Conservation (phyloP, 1,140 invertebrate genomes). For the Gyrodactylus bullatarudis region DNA sequence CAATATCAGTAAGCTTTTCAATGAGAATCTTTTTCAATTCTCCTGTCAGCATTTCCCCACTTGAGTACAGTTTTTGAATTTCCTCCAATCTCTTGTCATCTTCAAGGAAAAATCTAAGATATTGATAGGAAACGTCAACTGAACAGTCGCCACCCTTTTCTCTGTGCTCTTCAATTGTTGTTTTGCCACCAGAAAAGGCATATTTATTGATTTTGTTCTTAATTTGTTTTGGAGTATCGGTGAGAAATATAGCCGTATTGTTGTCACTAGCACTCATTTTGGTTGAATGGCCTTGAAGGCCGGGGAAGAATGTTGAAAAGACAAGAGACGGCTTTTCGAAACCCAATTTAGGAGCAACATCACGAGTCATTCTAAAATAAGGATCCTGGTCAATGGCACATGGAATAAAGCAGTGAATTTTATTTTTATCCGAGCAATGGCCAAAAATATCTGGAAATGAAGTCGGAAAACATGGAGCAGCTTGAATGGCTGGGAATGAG, state of each 20-base stretch:
- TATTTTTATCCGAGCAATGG: conserved; percentile 28
- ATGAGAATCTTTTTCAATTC: conserved; percentile 71
- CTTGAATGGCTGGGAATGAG: conserved; percentile 72
- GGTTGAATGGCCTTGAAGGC: conserved; percentile 65
- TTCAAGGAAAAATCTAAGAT: conserved; percentile 70
- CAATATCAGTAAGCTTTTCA: conserved; percentile 33
- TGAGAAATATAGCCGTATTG: conserved; percentile 70
- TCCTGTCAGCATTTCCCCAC: conserved; percentile 57
- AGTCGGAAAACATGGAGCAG: conserved; percentile 59
- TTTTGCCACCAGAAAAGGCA: conserved; percentile 78
- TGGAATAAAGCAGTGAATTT: conserved; percentile 56
- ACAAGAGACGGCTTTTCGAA: conserved; percentile 63
- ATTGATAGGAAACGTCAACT: conserved; percentile 75
- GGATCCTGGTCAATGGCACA: conserved; percentile 99
- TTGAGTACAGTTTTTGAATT: conserved; percentile 48
- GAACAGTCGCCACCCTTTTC: conserved; percentile 61
- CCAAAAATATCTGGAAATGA: conserved; percentile 81
- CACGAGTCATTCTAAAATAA: conserved; percentile 87
- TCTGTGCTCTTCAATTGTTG: conserved; percentile 63
- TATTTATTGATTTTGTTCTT: conserved; percentile 50
- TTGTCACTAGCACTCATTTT: conserved; percentile 90
- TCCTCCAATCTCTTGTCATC: conserved; percentile 55
- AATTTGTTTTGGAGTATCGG: conserved; percentile 71
- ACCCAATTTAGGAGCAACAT: conserved; percentile 58
- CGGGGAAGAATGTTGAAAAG: conserved; percentile 73